phyloP scores from a whole-genome alignment of 2,113 vertebrate genomes.

The Hypocryptadius cinnamomeus region DNA sequence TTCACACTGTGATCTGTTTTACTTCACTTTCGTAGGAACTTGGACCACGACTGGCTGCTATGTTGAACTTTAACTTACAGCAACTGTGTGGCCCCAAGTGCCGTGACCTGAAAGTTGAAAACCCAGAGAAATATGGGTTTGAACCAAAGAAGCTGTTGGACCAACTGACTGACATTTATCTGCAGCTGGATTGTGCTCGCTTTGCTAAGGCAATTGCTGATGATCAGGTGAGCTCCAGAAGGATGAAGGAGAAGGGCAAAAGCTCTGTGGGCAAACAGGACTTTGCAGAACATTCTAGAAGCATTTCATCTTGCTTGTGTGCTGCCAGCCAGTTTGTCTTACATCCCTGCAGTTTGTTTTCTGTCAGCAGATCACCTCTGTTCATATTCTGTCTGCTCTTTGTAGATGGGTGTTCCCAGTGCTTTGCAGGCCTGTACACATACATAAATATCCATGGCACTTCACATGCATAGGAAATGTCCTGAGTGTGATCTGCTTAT shows the following conservation, averaged over 20 bases:
- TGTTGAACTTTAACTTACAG: constrained; percentile 99
- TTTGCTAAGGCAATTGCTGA: constrained; percentile 98
- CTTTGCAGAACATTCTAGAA: background rate
- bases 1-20: background rate
- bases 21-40: constrained; percentile 77
- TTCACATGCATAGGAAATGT: background rate
- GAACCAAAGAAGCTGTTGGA: constrained; percentile 99
- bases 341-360: background rate
- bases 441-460: background rate
- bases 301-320: background rate
- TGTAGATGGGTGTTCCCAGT: background rate
- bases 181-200: constrained; percentile 94
- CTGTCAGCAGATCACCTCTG: background rate
- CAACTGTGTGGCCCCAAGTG: constrained; percentile 97
- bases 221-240: constrained; percentile 82
- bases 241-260: background rate
- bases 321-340: background rate
- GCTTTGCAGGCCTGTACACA: background rate
- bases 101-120: constrained; percentile 97
- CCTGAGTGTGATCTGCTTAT: background rate
- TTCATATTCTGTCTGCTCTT: background rate
- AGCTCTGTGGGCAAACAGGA: background rate
- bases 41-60: constrained; percentile 92
- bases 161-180: constrained; percentile 96
- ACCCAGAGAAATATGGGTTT: constrained; percentile 98